These are phyloP conservation scores for Tympanoctomys barrerae DNA, from an alignment of 2,797 vertebrate genomes.

Conservation along the genomic window DNA sequence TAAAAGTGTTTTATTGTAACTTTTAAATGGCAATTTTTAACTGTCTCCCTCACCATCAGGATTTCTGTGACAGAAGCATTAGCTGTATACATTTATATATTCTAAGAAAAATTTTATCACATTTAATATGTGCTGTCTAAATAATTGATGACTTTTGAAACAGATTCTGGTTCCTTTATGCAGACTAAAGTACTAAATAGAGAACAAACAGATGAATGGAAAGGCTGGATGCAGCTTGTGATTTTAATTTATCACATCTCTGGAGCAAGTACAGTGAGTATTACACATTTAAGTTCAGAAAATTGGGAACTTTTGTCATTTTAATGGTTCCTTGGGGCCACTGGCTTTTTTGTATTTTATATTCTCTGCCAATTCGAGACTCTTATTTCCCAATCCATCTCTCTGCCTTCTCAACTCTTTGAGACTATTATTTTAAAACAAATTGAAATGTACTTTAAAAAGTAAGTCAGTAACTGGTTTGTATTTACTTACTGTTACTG, in stretches of 20 bases:
- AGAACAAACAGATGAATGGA: conserved; percentile 99
- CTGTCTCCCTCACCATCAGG: not conserved
- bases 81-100: conserved; percentile 52
- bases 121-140: conserved; percentile 55
- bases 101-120: conserved; percentile 28
- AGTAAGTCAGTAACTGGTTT: conserved; percentile 57
- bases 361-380: not conserved
- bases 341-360: not conserved
- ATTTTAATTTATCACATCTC: conserved; percentile 99
- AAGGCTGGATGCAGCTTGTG: conserved; percentile 99
- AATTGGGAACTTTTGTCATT: not conserved
- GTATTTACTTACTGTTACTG: conserved; percentile 55
- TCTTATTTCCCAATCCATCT: not conserved
- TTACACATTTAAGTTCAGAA: conserved; percentile 50
- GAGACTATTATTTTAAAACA: conserved; percentile 57
- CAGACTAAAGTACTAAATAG: conserved; percentile 97
- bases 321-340: not conserved
- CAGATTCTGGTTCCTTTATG: conserved; percentile 83
- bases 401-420: conserved; percentile 25
- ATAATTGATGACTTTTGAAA: conserved; percentile 67
- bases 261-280: conserved; percentile 98
- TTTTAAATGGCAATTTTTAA: conserved; percentile 57
- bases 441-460: conserved; percentile 21
- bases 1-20: conserved; percentile 17
- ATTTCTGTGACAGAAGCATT: conserved; percentile 62